phyloP scores from a whole-genome alignment of 1,140 invertebrate species.

The Temnothorax longispinosus region DNA sequence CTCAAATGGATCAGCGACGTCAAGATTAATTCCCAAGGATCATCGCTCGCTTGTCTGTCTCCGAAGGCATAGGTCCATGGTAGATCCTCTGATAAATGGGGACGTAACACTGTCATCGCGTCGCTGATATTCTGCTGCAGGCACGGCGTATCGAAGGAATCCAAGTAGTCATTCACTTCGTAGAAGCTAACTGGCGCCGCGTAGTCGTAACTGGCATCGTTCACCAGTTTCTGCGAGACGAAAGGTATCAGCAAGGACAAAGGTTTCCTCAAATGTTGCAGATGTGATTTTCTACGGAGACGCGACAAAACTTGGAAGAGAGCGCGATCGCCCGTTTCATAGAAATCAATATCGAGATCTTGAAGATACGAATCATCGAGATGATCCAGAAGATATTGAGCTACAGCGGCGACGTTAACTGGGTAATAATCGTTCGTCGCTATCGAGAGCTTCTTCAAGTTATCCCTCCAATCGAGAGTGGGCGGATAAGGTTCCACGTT shows the following conservation, averaged over 20 bases:
- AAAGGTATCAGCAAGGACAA: slow-evolving; percentile 43
- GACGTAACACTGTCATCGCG: slow-evolving; percentile 24
- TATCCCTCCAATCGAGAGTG: background rate
- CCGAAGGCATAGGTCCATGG: slow-evolving; percentile 54
- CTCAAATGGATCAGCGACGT: slow-evolving; percentile 19
- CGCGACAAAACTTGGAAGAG: slow-evolving; percentile 12
- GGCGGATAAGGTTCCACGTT: background rate
- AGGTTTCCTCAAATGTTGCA: slow-evolving; percentile 26
- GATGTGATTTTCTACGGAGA: background rate
- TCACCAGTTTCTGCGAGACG: slow-evolving; percentile 30
- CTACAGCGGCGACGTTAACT: background rate
- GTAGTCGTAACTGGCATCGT: background rate
- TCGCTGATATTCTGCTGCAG: slow-evolving; percentile 14
- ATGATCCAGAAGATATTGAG: slow-evolving; percentile 8
- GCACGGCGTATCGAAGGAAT: slow-evolving; percentile 45
- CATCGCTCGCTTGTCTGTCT: background rate
- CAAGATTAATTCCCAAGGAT: slow-evolving; percentile 43
- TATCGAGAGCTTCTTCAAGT: background rate
- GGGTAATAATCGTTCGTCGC: slow-evolving; percentile 43
- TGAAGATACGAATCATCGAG: slow-evolving; percentile 13
- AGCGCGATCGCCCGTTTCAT: slow-evolving; percentile 34
- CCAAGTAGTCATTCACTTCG: slow-evolving; percentile 1
- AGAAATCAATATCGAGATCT: slow-evolving; percentile 43
- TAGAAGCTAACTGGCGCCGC: slow-evolving; percentile 5
- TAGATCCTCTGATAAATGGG: slow-evolving; percentile 12